Base-by-base conservation (phyloP, 2,113 vertebrate genomes). In the Nothocercus julius region DNA sequence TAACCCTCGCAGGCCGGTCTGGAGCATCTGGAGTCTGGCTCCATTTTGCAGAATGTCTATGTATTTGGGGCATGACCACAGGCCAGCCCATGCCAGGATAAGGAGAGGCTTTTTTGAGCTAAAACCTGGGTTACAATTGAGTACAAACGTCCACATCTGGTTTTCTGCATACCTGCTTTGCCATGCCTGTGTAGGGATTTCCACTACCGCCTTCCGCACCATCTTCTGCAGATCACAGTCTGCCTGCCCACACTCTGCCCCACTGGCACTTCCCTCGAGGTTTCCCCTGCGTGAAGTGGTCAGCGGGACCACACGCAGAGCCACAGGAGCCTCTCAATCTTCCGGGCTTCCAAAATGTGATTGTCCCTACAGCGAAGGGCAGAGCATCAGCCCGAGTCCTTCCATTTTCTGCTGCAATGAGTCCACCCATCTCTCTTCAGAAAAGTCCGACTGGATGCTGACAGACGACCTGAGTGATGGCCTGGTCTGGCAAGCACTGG, bases 1-100 rank as follows among this genome's bases (percentile, higher is more conserved):
- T 97, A 97, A 97, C 95, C 85, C 90, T 81, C 0, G 5, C 1
- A 3, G 81, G 53, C 94, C 1, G 3, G 83, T 56, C 69, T 20
- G 42, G 66, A 63, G 64, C 82, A 62, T 73, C 21, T 92, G 84
- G 78, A 7, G 2, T 5, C 64, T 78, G 2, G 2, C 36, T 90
- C 66, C 67, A 78, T 51, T 77, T 38, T 25, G 69, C 62, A 59
- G 68, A 76, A 81, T 49, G 20, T 49, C 10, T 21, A 17, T 19
- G 18, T 6, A 6, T 5, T 19, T 34, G 32, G 42, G 24, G 18
- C n/a, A 58, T 22, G 25, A 19, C 38, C 19, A 49, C 49, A 49
- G 49, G 47, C 47, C 47, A 49, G 47, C 10, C 47, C 47, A 49
- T 3, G 22, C 4, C 17, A 64, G 70, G 53, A 64, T 36, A 24